These are phyloP conservation scores for fruit fly (Drosophila melanogaster) DNA, from an alignment of 1,140 invertebrate genomes.

Conservation along the genomic window Release_6_plus_ISO1_MT NT_033777.3:19053501-19054000, in stretches of 20 bases:
- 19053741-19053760: conserved; percentile 59
- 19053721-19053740: conserved; percentile 20
- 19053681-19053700: conserved; percentile 41
- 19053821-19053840: conserved; percentile 12
- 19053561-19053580: conserved; percentile 40
- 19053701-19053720: conserved; percentile 4
- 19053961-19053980: conserved; percentile 28
- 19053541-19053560: conserved; percentile 33
- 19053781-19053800: conserved; percentile 58
- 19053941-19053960: conserved; percentile 3
- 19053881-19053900: conserved; percentile 64
- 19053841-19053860: conserved; percentile 8
- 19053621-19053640: conserved; percentile 24
- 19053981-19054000: conserved; percentile 3
- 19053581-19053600: conserved; percentile 24
- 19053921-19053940: conserved; percentile 30
- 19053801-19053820: conserved; percentile 26
- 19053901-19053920: conserved; percentile 47
- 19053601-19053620: conserved; percentile 24
- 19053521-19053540: conserved; percentile 66
- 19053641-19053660: conserved; percentile 32
- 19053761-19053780: conserved; percentile 59
- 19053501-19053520: conserved; percentile 61
- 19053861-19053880: conserved; percentile 51
- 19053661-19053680: conserved; percentile 49